phyloP scores from a whole-genome alignment of 2,797 vertebrate species.

The Amazona ochrocephala region DNA sequence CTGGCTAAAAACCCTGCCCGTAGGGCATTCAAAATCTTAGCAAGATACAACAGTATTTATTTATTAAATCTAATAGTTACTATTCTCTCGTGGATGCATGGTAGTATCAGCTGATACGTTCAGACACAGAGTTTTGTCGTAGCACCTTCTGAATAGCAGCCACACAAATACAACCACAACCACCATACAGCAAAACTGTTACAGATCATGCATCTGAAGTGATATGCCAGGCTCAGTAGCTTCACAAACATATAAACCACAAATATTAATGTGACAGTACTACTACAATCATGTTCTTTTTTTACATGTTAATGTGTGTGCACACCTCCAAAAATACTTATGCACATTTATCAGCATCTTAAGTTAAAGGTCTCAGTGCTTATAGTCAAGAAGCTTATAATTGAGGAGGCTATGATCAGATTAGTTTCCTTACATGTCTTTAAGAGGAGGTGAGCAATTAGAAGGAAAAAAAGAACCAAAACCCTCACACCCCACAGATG shows the following conservation, averaged over 20 bases:
- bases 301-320: not conserved
- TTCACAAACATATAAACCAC: not conserved
- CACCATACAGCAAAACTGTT: not conserved
- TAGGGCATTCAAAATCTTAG: not conserved
- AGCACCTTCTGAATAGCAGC: not conserved
- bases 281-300: not conserved
- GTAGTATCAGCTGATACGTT: not conserved
- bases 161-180: not conserved
- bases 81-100: not conserved
- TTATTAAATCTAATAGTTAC: not conserved
- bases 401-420: not conserved
- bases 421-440: not conserved
- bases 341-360: not conserved
- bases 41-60: not conserved
- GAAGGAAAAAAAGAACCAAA: not conserved
- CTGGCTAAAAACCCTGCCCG: not conserved
- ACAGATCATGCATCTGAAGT: not conserved
- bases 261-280: not conserved
- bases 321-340: not conserved
- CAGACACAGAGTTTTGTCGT: not conserved
- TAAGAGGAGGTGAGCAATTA: not conserved
- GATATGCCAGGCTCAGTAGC: not conserved
- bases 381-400: not conserved
- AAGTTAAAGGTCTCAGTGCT: not conserved
- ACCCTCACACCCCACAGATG: not conserved